These are phyloP conservation scores for Pantala flavescens DNA, from an alignment of 1,140 invertebrate species.

Conservation along the genomic window DNA sequence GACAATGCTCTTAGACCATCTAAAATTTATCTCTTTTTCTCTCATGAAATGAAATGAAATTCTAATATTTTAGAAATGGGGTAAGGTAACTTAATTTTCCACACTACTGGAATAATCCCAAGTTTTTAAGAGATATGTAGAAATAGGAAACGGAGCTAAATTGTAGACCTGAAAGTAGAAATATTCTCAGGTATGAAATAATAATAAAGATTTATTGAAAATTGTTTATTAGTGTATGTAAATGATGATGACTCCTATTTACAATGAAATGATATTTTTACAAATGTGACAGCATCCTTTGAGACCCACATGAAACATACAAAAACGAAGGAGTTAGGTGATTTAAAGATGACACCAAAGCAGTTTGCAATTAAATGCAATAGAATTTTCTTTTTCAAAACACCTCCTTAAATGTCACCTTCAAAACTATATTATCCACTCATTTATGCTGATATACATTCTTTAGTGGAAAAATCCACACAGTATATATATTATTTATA, in stretches of 20 bases:
- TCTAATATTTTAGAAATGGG: too few relatives aligned
- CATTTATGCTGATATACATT: neutral
- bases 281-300: neutral
- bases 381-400: neutral
- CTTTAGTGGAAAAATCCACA: neutral
- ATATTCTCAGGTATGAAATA: neutral
- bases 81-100: too few relatives aligned
- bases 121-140: too few relatives aligned
- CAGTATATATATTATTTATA: too few relatives aligned
- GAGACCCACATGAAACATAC: neutral
- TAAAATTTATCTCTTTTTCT: too few relatives aligned
- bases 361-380: neutral
- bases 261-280: conserved; percentile 4
- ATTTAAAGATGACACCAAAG: neutral
- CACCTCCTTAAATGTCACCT: neutral
- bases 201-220: neutral
- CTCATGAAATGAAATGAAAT: too few relatives aligned
- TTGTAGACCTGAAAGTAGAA: too few relatives aligned
- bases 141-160: too few relatives aligned
- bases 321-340: neutral
- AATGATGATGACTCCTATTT: conserved; percentile 7
- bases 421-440: neutral
- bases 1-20: too few relatives aligned
- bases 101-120: too few relatives aligned
- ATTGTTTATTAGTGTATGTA: conserved; percentile 11